These are phyloP conservation scores for Torymus tubicola DNA, from an alignment of 2,888 invertebrate genomes.

Conservation along the genomic window DNA sequence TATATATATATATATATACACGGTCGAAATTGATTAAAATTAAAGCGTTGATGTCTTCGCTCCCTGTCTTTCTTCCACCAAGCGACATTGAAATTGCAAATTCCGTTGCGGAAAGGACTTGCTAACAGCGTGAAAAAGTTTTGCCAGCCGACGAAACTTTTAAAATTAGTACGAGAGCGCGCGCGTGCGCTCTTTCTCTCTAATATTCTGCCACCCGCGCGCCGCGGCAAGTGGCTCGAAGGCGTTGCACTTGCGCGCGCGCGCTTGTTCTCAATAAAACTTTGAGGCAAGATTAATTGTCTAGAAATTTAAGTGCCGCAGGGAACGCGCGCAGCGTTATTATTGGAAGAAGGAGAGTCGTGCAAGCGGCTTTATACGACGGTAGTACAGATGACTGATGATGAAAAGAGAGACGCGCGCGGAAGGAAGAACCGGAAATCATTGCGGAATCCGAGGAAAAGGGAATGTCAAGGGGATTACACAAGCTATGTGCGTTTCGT, in stretches of 20 bases:
- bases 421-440: not conserved
- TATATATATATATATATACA: constrained; percentile 25
- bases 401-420: not conserved
- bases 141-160: constrained; percentile 38
- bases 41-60: constrained; percentile 29
- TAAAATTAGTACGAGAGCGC: constrained; percentile 45
- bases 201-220: constrained; percentile 9
- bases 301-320: constrained; percentile 50
- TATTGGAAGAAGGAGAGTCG: not conserved
- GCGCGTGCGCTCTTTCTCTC: not conserved
- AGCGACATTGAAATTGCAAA: constrained; percentile 54
- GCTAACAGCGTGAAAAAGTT: constrained; percentile 52
- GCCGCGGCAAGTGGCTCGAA: constrained; percentile 27
- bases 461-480: not conserved
- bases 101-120: constrained; percentile 43
- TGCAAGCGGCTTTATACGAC: too few species aligned
- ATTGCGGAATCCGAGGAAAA: not conserved
- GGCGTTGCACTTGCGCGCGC: too few species aligned
- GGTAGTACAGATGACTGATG: not conserved
- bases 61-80: not conserved
- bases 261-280: constrained; percentile 52
- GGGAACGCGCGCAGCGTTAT: constrained; percentile 10
- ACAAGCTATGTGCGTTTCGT: too few species aligned
- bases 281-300: constrained; percentile 57
- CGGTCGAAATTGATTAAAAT: constrained; percentile 47